Evolutionary conservation across 2,113 vertebrate species (phyloP).

Genomic region (Tamias sibiricus): DNA sequence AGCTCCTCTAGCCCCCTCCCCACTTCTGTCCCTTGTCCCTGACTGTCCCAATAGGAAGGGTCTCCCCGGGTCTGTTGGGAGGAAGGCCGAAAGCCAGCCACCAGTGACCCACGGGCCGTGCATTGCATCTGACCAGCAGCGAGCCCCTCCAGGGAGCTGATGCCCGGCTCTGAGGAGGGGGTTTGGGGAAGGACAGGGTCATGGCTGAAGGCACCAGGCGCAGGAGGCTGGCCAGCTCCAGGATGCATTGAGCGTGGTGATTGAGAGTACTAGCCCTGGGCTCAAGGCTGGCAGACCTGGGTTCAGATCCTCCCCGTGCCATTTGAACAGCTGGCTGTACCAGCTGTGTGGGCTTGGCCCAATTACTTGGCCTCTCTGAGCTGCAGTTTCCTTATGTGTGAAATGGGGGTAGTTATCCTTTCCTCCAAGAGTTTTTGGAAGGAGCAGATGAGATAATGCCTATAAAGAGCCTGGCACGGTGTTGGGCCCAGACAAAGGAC

Average conservation of each 20-base stretch:
- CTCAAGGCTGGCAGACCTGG: not conserved
- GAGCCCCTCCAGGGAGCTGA: not conserved
- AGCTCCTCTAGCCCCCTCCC: not conserved
- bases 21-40: not conserved
- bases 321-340: too few species aligned
- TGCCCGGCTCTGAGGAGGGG: not conserved
- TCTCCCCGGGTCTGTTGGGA: not conserved
- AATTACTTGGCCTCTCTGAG: constrained; percentile 6
- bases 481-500: constrained; percentile 17
- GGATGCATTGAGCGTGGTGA: not conserved
- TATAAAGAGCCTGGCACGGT: not conserved
- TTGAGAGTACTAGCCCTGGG: not conserved
- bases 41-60: not conserved
- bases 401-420: not conserved
- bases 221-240: not conserved
- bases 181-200: not conserved
- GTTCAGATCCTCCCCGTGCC: not conserved
- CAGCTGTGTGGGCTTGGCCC: not conserved
- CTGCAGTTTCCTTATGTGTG: not conserved
- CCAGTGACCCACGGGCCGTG: too few species aligned
- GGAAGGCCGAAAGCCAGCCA: not conserved
- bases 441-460: not conserved
- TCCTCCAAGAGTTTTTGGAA: not conserved
- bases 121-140: not conserved
- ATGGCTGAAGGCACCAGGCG: not conserved